Percentiles rank a stretch among this genome's conserved stretches.
Evolutionary conservation across 64 coral and sea anemone genomes (phyloP).

Genomic region (Exaiptasia diaphana): DNA sequence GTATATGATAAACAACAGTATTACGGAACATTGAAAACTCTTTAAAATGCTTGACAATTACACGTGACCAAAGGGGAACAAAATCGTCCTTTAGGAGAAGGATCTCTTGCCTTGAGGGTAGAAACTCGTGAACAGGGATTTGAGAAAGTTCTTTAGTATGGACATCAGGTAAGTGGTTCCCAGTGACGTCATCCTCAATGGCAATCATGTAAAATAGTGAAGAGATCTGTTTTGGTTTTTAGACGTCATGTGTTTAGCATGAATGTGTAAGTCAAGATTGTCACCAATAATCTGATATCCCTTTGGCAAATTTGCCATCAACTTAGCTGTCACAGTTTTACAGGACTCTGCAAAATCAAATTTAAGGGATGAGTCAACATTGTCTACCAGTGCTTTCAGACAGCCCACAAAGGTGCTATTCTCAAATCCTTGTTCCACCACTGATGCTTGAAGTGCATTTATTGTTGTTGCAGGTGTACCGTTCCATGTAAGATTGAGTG

Average conservation of each 20-base stretch:
- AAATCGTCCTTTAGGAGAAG: conserved; percentile 18
- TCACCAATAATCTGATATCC: conserved; percentile 39
- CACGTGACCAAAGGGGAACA: conserved; percentile 19
- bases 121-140: conserved; percentile 8
- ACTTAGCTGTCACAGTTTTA: background rate
- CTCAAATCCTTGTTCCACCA: background rate
- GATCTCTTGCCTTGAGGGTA: conserved; percentile 16
- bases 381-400: background rate
- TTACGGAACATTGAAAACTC: conserved; percentile 5
- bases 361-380: background rate
- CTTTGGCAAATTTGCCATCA: background rate
- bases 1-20: conserved; percentile 39
- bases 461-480: background rate
- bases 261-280: conserved; percentile 31
- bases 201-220: conserved; percentile 41
- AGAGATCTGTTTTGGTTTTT: conserved; percentile 41
- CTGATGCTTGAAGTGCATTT: background rate
- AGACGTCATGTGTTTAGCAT: conserved; percentile 18
- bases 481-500: background rate
- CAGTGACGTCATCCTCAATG: conserved; percentile 46
- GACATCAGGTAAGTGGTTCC: conserved; percentile 19
- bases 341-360: background rate
- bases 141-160: background rate
- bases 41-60: conserved; percentile 34
- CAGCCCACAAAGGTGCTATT: background rate